Base-by-base conservation (phyloP, 30 jellyfish, hydroid and myxozoan species). In the Pseudorhiza aurosa region DNA sequence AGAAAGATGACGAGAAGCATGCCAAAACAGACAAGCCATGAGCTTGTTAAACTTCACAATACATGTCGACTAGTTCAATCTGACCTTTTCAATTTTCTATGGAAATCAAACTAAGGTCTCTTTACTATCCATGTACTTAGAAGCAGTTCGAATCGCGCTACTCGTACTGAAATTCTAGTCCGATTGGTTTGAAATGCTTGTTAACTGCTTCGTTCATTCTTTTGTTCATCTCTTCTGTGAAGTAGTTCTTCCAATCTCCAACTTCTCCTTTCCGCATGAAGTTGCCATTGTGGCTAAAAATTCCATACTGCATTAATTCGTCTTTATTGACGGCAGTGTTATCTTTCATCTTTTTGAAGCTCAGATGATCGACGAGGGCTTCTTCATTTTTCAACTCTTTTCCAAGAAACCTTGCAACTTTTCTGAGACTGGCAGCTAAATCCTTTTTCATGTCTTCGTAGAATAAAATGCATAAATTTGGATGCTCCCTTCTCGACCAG, bases 361-460 rank as follows among this genome's bases (percentile, higher is more conserved):
- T 46, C 14, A 46, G 19, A 14, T 46, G 60, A 46, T 46, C 60
- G 19, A 46, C 21, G 6, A 46, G 19, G 5, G 60, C 60, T 14
- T 4, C 19, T 8, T 0, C 19, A 46, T 46, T 27, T 4, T 6
- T 3, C 19, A 46, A 6, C 2, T 46, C 5, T 12, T 46, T 46
- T 8, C 19, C 19, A 4, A 46, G 60, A 29, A 60, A 72, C 67
- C 15, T 50, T 29, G 85, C 74, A 24, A 72, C 73, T 51, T 72
- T 72, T 27, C 40, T 21, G 19, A 72, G 56, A 51, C 85, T 49
- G 31, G 26, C 25, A 2, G 65, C 60, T n/a, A 45, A 33, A 26
- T 72, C 85, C 19, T 35, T 21, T 60, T 72, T 72, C 85, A 72
- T 72, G 29, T 72, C 85, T 31, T 72, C 85, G 50, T 8, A 72